phyloP scores from a whole-genome alignment of 2,888 invertebrate genomes.

The Sisyra terminalis region DNA sequence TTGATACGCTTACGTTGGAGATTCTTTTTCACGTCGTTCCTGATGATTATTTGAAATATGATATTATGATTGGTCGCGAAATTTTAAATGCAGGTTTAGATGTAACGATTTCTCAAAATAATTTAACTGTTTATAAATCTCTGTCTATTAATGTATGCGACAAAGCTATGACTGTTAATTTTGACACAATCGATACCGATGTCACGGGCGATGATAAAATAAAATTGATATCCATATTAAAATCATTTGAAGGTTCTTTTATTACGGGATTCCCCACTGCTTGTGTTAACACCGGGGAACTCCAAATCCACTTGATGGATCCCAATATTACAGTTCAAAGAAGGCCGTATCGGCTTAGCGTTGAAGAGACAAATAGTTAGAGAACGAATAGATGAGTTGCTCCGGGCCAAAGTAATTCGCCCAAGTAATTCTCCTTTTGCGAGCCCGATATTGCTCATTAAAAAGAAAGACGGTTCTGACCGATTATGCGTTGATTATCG shows the following conservation, averaged over 20 bases:
- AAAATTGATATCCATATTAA: conserved; percentile 7
- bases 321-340: conserved; percentile 10
- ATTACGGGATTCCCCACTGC: conserved; percentile 8
- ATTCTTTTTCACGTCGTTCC: conserved; percentile 10
- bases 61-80: conserved; percentile 11
- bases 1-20: conserved; percentile 5
- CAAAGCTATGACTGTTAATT: background rate
- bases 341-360: conserved; percentile 10
- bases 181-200: conserved; percentile 9
- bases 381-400: conserved; percentile 9
- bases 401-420: conserved; percentile 12
- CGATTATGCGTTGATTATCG: conserved; percentile 15
- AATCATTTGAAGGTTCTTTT: conserved; percentile 7
- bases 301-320: conserved; percentile 12
- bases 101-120: background rate
- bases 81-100: conserved; percentile 5
- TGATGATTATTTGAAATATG: conserved; percentile 7
- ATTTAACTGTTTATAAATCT: too few relatives aligned
- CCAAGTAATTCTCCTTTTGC: conserved; percentile 14
- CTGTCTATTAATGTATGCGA: too few relatives aligned
- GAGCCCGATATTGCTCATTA: conserved; percentile 14
- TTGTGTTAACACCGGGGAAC: conserved; percentile 11
- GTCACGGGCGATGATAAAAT: conserved; percentile 5
- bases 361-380: conserved; percentile 9
- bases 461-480: conserved; percentile 13